A percentile compares a stretch with the other conserved stretches of the same genome.
These are phyloP conservation scores for Coelopa frigida DNA, from an alignment of 1,140 invertebrate genomes.

Conservation along the genomic window DNA sequence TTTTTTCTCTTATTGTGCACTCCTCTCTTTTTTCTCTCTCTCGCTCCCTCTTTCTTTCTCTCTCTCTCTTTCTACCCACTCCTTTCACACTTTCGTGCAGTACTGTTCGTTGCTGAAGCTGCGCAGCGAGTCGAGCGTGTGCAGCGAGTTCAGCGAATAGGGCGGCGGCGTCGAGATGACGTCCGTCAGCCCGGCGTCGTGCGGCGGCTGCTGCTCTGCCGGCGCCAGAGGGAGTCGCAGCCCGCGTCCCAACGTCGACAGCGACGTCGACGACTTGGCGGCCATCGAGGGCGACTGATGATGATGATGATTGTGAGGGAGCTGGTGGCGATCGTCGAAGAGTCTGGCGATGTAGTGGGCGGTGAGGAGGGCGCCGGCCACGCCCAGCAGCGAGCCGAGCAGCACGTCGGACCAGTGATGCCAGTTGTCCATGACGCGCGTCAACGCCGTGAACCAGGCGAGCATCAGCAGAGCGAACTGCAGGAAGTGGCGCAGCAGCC, in stretches of 20 bases:
- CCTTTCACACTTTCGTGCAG: constrained; percentile 9
- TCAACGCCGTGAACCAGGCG: constrained; percentile 38
- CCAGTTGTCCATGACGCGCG: constrained; percentile 37
- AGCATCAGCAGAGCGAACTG: constrained; percentile 60
- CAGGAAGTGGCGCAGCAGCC: constrained; percentile 63
- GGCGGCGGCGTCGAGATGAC: constrained; percentile 34
- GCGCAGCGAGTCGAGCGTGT: background rate
- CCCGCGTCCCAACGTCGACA: background rate
- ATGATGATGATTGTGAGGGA: no score
- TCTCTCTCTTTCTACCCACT: background rate
- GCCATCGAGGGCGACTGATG: no score
- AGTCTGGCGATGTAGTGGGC: constrained; percentile 26
- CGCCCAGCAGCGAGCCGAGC: constrained; percentile 25
- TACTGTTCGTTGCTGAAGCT: constrained; percentile 11
- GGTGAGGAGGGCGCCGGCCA: constrained; percentile 28
- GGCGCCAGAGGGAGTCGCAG: no score
- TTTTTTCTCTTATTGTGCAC: no score
- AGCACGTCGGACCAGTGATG: constrained; percentile 41
- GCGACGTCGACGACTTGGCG: background rate
- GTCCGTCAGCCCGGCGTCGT: constrained; percentile 33
- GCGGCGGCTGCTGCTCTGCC: constrained; percentile 22
- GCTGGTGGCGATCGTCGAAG: constrained; percentile 16
- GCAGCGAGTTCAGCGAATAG: constrained; percentile 13
- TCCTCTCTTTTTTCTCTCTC: no score
- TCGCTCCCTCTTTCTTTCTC: no score